phyloP scores from a whole-genome alignment of 2,888 invertebrate genomes.

The Empis livida region DNA sequence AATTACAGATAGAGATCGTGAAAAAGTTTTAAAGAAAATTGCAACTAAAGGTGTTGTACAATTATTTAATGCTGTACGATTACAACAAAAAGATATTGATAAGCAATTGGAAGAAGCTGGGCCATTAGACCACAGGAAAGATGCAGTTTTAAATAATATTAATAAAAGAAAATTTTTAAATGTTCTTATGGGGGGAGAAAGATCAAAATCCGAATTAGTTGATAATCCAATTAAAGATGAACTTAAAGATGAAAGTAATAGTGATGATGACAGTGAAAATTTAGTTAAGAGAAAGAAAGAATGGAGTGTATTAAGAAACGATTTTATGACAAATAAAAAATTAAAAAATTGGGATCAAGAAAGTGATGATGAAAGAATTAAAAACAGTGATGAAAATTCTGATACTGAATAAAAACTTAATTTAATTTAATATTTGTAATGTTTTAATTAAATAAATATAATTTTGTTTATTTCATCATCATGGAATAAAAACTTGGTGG shows the following conservation, averaged over 20 bases:
- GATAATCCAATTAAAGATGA: slow-evolving; percentile 40
- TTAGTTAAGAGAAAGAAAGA: slow-evolving; percentile 32
- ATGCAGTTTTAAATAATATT: slow-evolving; percentile 60
- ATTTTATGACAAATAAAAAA: slow-evolving; percentile 80
- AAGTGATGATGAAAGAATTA: neutral
- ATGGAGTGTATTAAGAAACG: slow-evolving; percentile 46
- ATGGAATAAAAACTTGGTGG: slow-evolving; percentile 28
- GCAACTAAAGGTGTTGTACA: slow-evolving; percentile 89
- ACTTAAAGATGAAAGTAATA: slow-evolving; percentile 37
- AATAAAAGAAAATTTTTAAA: slow-evolving; percentile 61
- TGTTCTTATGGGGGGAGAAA: slow-evolving; percentile 54
- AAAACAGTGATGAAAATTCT: neutral
- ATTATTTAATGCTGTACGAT: slow-evolving; percentile 78
- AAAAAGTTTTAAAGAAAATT: slow-evolving; percentile 63
- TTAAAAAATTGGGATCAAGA: slow-evolving; percentile 88
- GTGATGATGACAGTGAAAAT: slow-evolving; percentile 21
- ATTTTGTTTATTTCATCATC: slow-evolving; percentile 9
- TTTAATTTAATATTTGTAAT: neutral
- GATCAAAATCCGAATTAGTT: slow-evolving; percentile 41
- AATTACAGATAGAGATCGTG: slow-evolving; percentile 60
- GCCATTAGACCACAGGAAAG: slow-evolving; percentile 63
- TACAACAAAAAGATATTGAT: slow-evolving; percentile 68
- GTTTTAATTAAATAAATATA: too few relatives aligned
- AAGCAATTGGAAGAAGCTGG: slow-evolving; percentile 56
- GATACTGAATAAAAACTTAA: neutral